A percentile compares a stretch with the other conserved stretches of the same genome.
Evolutionary conservation across 2,797 vertebrate species (phyloP).

Genomic region (Euthynnus affinis): DNA sequence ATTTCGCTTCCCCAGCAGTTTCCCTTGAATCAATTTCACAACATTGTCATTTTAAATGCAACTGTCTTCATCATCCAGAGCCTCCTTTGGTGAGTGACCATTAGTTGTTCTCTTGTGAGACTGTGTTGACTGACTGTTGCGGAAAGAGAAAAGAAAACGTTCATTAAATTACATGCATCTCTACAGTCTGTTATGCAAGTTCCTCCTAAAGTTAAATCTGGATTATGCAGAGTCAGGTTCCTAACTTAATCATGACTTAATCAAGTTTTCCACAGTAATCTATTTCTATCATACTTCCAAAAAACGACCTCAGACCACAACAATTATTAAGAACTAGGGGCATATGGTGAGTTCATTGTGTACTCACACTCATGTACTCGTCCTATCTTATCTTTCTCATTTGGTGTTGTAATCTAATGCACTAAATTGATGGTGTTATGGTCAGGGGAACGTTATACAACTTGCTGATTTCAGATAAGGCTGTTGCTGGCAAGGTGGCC

Average conservation of each 20-base stretch:
- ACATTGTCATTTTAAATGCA: constrained; percentile 56
- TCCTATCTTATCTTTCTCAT: constrained; percentile 81
- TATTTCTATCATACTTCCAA: neutral
- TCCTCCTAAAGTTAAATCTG: neutral
- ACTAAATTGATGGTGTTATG: constrained; percentile 67
- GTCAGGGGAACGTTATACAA: constrained; percentile 80
- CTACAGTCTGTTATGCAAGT: neutral
- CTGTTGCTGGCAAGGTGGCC: constrained; percentile 43
- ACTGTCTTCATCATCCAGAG: constrained; percentile 30
- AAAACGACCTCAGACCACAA: constrained; percentile 3
- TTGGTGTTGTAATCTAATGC: constrained; percentile 79
- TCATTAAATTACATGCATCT: neutral
- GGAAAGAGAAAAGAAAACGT: neutral
- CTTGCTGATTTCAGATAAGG: constrained; percentile 74
- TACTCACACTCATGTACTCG: constrained; percentile 38
- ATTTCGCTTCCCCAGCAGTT: constrained; percentile 68
- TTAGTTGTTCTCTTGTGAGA: constrained; percentile 88
- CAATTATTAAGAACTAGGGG: neutral
- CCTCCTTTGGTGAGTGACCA: constrained; percentile 19
- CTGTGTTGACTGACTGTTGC: constrained; percentile 71
- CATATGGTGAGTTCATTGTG: constrained; percentile 40
- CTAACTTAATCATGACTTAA: neutral
- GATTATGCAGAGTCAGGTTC: neutral
- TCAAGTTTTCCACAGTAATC: neutral
- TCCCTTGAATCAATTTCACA: constrained; percentile 60